These are phyloP conservation scores for Zhengitettix transpicula DNA, from an alignment of 2,888 invertebrate genomes.

Conservation along the genomic window DNA sequence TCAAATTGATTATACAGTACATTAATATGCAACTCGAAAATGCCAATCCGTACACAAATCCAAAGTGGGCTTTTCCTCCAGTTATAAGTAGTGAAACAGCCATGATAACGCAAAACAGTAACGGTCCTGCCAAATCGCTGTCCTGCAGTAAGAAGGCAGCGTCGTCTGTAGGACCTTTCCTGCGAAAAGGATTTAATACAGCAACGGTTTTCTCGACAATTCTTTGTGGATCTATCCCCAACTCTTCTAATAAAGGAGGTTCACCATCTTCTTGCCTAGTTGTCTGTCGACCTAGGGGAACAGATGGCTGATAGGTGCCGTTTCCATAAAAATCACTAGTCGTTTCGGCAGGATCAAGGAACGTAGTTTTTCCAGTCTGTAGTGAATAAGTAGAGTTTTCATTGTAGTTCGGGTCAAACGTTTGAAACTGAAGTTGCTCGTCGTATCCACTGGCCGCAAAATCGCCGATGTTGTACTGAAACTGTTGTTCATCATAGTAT, in stretches of 20 bases:
- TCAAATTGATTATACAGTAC: slow-evolving; percentile 69
- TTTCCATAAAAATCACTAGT: no score
- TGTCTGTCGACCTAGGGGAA: background rate
- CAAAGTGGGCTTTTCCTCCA: slow-evolving; percentile 72
- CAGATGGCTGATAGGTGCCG: no score
- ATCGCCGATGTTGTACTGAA: background rate
- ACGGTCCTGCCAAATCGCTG: slow-evolving; percentile 83
- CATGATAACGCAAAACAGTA: slow-evolving; percentile 68
- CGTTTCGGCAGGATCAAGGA: no score
- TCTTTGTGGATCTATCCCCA: slow-evolving; percentile 79
- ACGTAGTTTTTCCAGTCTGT: no score
- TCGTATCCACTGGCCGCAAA: background rate
- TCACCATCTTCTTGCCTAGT: slow-evolving; percentile 41
- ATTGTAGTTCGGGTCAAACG: no score
- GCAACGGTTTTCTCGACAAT: slow-evolving; percentile 78
- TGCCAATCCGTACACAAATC: slow-evolving; percentile 87
- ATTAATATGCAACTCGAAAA: slow-evolving; percentile 77
- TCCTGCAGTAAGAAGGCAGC: slow-evolving; percentile 52
- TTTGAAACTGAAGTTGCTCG: background rate
- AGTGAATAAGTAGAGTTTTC: no score
- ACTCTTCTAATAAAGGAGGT: slow-evolving; percentile 74
- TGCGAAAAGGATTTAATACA: slow-evolving; percentile 70
- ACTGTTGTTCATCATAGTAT: background rate
- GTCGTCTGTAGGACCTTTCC: slow-evolving; percentile 47
- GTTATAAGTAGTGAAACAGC: slow-evolving; percentile 46